Evolutionary conservation across 2,113 vertebrate genomes (phyloP).

Genomic region (Salminus brasiliensis): DNA sequence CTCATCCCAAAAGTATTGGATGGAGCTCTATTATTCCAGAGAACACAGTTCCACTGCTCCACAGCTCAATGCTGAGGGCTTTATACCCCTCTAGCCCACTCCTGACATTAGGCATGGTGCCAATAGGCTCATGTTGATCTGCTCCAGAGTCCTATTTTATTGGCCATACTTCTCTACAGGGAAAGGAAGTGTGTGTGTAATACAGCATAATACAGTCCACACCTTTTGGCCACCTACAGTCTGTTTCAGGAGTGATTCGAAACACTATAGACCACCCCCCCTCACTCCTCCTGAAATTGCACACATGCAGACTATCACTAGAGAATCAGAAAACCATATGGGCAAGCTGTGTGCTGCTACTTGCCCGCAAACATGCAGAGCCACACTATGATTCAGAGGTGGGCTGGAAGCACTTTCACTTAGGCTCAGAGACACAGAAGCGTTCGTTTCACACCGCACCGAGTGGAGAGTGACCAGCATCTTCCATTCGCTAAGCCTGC

Average conservation of each 20-base stretch:
- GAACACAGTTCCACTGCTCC: too few species aligned
- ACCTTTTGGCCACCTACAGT: background rate
- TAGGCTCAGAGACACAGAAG: conserved; percentile 47
- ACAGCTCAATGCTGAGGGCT: too few species aligned
- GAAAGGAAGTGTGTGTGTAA: too few species aligned
- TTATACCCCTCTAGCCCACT: too few species aligned
- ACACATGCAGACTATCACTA: background rate
- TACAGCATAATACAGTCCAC: background rate
- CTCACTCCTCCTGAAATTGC: background rate
- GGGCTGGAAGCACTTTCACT: conserved; percentile 49
- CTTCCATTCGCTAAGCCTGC: conserved; percentile 64
- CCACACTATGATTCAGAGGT: conserved; percentile 62
- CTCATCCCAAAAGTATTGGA: too few species aligned
- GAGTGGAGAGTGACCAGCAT: conserved; percentile 58
- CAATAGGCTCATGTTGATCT: too few species aligned
- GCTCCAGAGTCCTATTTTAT: too few species aligned
- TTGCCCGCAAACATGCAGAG: conserved; percentile 24
- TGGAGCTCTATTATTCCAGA: too few species aligned
- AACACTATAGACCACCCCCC: background rate
- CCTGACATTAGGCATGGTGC: too few species aligned
- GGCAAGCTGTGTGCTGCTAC: background rate
- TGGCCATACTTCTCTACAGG: too few species aligned
- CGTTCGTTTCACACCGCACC: conserved; percentile 51
- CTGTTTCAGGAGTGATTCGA: background rate
- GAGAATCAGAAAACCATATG: conserved; percentile 12